A percentile compares a stretch with the other conserved stretches of the same genome.
Evolutionary conservation across 2,888 invertebrate species (phyloP).

Genomic region (Caenorhabditis parvicauda): DNA sequence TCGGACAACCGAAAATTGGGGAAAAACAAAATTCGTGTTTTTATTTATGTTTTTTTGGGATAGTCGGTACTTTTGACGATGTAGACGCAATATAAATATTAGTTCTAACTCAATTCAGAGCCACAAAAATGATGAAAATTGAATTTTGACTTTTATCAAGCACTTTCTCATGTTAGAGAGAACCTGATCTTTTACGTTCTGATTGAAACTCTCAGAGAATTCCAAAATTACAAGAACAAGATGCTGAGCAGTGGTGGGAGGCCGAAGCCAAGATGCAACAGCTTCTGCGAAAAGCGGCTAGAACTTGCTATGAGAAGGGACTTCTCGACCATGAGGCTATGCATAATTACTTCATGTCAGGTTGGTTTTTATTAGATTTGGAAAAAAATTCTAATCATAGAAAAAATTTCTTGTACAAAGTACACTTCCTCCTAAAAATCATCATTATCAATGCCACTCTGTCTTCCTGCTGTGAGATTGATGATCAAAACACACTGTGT

Average conservation of each 20-base stretch:
- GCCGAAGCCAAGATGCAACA: constrained; percentile 92
- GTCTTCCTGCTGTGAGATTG: too few relatives aligned
- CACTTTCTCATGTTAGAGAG: too few relatives aligned
- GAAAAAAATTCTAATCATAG: too few relatives aligned
- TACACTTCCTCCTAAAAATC: too few relatives aligned
- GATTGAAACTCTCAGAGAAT: constrained; percentile 74
- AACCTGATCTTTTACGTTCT: neutral
- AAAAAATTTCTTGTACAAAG: too few relatives aligned
- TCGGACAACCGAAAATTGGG: too few relatives aligned
- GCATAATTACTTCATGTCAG: constrained; percentile 98
- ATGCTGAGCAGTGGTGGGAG: constrained; percentile 97
- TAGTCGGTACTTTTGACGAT: constrained; percentile 39
- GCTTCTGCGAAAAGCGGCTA: constrained; percentile 81
- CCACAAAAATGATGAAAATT: neutral
- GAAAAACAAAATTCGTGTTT: neutral
- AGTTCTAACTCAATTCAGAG: too few relatives aligned
- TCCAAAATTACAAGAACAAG: constrained; percentile 89
- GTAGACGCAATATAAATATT: too few relatives aligned
- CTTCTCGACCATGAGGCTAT: constrained; percentile 86
- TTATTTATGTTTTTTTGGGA: constrained; percentile 2
- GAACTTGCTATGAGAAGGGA: constrained; percentile 78
- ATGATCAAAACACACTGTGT: too few relatives aligned
- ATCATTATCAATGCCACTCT: too few relatives aligned
- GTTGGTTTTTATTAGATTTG: too few relatives aligned
- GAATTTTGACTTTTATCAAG: too few relatives aligned